Base-by-base conservation (phyloP, 2,113 vertebrate species). In the Mustelus asterias region DNA sequence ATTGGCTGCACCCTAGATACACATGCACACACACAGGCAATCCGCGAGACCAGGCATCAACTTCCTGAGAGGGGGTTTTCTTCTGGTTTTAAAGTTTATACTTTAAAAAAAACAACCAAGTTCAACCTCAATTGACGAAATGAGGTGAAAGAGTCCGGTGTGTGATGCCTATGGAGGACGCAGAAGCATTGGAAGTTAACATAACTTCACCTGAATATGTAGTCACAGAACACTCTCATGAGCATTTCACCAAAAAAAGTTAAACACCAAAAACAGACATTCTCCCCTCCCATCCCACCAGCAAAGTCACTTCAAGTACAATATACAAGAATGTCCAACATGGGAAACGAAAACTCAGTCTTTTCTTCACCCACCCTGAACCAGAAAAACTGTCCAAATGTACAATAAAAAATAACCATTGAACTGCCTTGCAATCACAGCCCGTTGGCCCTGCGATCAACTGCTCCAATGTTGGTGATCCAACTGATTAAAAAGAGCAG, bases 291-390 rank as follows among this genome's bases (percentile, higher is more conserved):
- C 96, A 96, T 96, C 96, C 97, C 97, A 95, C 96, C 96, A 96
- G 97, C 97, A 97, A 95, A 98, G 97, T 97, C 97, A 98, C 97
- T 97, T 97, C 97, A 97, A 97, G 97, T 97, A 97, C 98, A 97
- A 97, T 95, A 95, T 95, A 95, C 94, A 95, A 95, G 67, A 95
- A 70, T 11, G 26, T 72, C 69, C 94, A 76, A 72, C 44, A 54
- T 24, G 65, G 65, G 69, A 48, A 54, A 26, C 33, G 54, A 70
- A 95, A 72, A 54, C 67, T n/a, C 0, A 20, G 72, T 72, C 26
- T 93, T 63, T 65, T 65, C 16, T 48, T 95, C 94, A 76, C 16
- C 69, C 89, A 37, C 24, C 69, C 67, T 54, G 44, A 95, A 95
- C 89, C 89, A 72, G 37, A 89, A 90, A 13, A 95, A 29, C 29